Evolutionary conservation across 2,797 vertebrate genomes (phyloP), one percentile per base, ranked within the genome.

Genomic region (Falco berigora): DNA sequence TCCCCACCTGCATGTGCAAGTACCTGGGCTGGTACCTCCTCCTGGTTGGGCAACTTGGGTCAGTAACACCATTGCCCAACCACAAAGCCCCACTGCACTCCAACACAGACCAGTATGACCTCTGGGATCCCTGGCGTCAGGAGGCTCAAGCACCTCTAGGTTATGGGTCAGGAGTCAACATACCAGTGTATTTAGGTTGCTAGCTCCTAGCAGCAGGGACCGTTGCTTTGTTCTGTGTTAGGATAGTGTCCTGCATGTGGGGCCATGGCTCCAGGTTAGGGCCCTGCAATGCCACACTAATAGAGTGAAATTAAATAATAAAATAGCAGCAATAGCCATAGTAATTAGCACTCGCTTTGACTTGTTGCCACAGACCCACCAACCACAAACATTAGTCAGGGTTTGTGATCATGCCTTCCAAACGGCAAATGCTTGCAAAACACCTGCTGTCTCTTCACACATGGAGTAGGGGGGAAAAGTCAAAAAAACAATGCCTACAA

Each of bases 271-370:
- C 55, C 40, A 16, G 50, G 90, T 88, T 73, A 96, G 40, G 66
- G 92, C 75, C 76, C 68, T 93, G 76, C 84, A 83, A 88, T 94
- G 84, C 92, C 94, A 84, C 90, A 93, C 44, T 87, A 77, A 83
- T 93, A 66, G n/a, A 52, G 62, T 72, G 92, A 94, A 96, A 96
- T 96, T 96, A 96, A 96, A 96, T 94, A 93, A 96, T 95, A 93
- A 96, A 94, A 95, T 59, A 96, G 78, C 62, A 96, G 78, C 88
- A 92, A 95, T 92, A 96, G 71, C 86, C 46, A 7, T 46, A 88
- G 75, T 72, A 97, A 97, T 97, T 96, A 95, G 72, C 64, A 27
- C 86, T 94, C 93, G 88, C 88, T 95, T 96, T 95, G 90, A 95
- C 94, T 92, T 93, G 96, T 64, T 96, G 84, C 84, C 94, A 80